Base-by-base conservation (phyloP, 2,113 vertebrate species). In the Bettongia penicillata region DNA sequence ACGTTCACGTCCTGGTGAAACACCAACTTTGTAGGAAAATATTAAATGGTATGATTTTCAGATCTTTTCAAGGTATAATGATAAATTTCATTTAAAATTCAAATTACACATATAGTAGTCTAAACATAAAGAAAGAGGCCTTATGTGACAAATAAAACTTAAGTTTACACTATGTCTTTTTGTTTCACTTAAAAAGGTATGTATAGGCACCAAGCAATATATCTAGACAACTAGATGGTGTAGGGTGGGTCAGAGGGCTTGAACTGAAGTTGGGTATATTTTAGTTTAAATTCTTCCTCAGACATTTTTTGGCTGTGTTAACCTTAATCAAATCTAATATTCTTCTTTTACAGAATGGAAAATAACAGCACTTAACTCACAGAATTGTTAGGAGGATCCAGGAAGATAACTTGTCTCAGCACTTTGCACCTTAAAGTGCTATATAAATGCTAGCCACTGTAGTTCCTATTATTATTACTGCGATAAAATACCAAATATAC, bases 1-100 rank as follows among this genome's bases (percentile, higher is more conserved):
- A 91, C 23, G 7, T 89, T 91, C 94, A 52, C 28, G 95, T 90
- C 23, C 89, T 91, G 53, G 52, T 94, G 4, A 9, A 77, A 2
- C 12, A 68, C 55, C 53, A 96, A 92, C 43, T 93, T 91, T 57
- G 9, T 77, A 94, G 92, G 84, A 93, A 95, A 52, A 49, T 19
- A 91, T 91, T 94, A 90, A 92, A 61, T 25, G 90, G 1, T 77
- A 28, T 68, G 19, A 94, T 89, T 93, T 68, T 49, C 90, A 8
- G 94, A 48, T 89, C 1, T 49, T 95, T 31, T 53, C 49, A 0
- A 94, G 92, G 68, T 31, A 77, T 23, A 90, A n/a, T 93, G 47
- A 52, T 91, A 89, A 28, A 24, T 89, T 51, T 68, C 68, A 84
- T 68, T 25, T 96, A 91, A 90, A 53, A 90, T 93, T 93, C 90